These are phyloP conservation scores for Echiichthys vipera DNA, from an alignment of 2,797 vertebrate species.

Conservation along the genomic window DNA sequence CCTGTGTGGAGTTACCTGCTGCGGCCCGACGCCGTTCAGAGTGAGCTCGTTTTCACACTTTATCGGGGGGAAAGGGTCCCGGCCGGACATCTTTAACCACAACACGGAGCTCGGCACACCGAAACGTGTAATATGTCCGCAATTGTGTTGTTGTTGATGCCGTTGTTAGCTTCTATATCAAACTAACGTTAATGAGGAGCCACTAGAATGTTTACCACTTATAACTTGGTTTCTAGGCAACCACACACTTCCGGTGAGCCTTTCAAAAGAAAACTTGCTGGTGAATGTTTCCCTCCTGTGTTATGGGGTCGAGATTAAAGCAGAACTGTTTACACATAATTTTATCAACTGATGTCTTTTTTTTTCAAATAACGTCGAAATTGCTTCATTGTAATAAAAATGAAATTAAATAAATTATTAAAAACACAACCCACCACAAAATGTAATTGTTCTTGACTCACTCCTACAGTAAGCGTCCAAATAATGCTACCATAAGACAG, in stretches of 20 bases:
- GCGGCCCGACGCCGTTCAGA: slow-evolving; percentile 63
- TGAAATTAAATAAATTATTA: no score
- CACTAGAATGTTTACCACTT: not conserved
- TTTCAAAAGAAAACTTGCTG: slow-evolving; percentile 23
- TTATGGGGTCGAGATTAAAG: not conserved
- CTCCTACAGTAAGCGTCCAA: no score
- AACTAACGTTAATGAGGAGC: no score
- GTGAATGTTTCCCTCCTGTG: not conserved
- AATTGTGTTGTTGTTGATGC: not conserved
- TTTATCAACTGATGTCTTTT: no score
- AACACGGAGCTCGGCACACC: not conserved
- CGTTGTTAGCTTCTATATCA: not conserved
- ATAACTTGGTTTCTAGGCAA: slow-evolving; percentile 74
- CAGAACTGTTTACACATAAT: not conserved
- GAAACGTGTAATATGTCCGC: not conserved
- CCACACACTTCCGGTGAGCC: slow-evolving; percentile 34
- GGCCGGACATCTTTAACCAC: slow-evolving; percentile 52
- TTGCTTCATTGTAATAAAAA: not conserved
- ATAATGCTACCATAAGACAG: not conserved
- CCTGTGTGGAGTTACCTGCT: no score
- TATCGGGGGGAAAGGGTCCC: slow-evolving; percentile 79
- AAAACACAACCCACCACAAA: no score
- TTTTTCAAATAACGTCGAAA: not conserved
- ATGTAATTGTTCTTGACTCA: no score
- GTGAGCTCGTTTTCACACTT: slow-evolving; percentile 75